Percentiles rank a stretch among this genome's conserved stretches.
Evolutionary conservation across 2,797 vertebrate species (phyloP).

Genomic region (Florisuga fusca): DNA sequence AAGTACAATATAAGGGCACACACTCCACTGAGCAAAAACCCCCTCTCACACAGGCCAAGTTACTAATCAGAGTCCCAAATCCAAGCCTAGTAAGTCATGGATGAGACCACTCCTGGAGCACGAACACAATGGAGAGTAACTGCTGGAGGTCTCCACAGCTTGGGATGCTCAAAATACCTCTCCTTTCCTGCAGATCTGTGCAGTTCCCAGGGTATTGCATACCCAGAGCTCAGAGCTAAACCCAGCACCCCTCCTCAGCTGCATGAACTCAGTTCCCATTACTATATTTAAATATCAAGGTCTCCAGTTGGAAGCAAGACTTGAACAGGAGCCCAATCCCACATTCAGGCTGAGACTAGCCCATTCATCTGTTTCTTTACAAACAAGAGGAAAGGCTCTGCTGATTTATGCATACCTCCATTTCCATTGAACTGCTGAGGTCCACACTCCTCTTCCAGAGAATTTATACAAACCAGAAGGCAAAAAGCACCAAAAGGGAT

Average conservation of each 20-base stretch:
- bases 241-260: neutral
- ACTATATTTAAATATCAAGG: conserved; percentile 15
- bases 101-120: neutral
- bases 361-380: neutral
- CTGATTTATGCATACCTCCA: neutral
- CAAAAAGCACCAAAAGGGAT: neutral
- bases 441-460: neutral
- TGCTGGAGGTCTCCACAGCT: neutral
- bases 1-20: neutral
- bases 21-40: neutral
- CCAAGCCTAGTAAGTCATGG: neutral
- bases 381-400: neutral
- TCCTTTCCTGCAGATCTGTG: neutral
- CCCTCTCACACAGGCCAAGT: neutral
- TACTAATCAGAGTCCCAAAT: neutral
- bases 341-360: conserved; percentile 2
- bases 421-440: conserved; percentile 23
- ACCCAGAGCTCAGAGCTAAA: neutral
- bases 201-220: neutral
- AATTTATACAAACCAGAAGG: neutral
- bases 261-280: neutral
- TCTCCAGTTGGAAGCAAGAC: neutral
- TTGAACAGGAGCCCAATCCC: neutral
- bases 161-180: neutral
- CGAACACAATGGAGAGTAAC: neutral